Base-by-base conservation (phyloP, 2,797 vertebrate genomes). In the Ceryle rudis region DNA sequence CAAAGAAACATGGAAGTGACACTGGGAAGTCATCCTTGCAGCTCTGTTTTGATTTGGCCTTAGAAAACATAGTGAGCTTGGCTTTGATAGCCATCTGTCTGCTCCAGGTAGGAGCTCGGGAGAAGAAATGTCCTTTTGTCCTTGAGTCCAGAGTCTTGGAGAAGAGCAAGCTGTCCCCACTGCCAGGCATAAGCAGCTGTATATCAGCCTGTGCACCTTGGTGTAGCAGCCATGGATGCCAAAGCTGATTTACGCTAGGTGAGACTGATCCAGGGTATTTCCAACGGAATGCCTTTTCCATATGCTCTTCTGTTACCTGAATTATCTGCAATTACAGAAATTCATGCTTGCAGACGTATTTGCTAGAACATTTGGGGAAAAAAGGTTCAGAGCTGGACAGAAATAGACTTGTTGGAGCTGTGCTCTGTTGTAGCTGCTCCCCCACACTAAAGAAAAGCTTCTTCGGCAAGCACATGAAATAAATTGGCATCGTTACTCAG, bases 401-500 rank as follows among this genome's bases (percentile, higher is more conserved):
- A 90, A 95, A 81, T 41, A 70, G 85, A 64, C 62, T 93, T 75
- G 61, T 41, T 62, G 77, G 84, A 91, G 79, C 0, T 0, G n/a
- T 33, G 51, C 74, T 93, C 3, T 75, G 71, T 18, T 0, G 1
- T 74, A 89, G n/a, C 67, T 0, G 7, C 77, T 94, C 67, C 70
- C 62, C 71, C 75, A 44, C 3, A 16, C 91, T 61, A 16, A 46
- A 39, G 88, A 81, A 93, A 86, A 84, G 64, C 90, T 71, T 44
- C 85, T 93, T 57, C 77, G 11, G 60, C 52, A 31, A 84, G 77
- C 83, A 20, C 90, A 71, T 57, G 86, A 67, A 80, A 77, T 77
- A 74, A 87, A 94, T 89, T 31, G 29, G 83, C 74, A 80, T 92
- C 39, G 19, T 86, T 95, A 83, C 77, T 74, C 81, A 64, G 80